These are phyloP conservation scores for Acropora tenuis DNA, from an alignment of 64 coral and sea anemone species.

Conservation along the genomic window DNA sequence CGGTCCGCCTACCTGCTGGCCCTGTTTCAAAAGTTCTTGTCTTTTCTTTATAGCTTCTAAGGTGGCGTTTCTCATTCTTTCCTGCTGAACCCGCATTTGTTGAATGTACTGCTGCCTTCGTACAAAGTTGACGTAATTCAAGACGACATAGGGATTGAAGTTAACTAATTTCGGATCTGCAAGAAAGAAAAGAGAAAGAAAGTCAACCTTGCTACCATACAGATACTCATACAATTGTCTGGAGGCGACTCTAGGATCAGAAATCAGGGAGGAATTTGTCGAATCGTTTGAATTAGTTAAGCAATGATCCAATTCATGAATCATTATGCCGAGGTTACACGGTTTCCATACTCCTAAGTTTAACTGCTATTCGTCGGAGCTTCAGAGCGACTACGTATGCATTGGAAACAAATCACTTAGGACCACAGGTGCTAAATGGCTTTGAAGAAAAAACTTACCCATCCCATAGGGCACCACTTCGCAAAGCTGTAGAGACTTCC, in stretches of 20 bases:
- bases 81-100: slow-evolving; percentile 20
- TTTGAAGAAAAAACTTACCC: slow-evolving; percentile 48
- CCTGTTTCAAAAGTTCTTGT: slow-evolving; percentile 9
- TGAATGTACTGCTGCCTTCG: slow-evolving; percentile 16
- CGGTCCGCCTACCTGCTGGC: slow-evolving; percentile 17
- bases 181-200: neutral
- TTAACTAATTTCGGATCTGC: slow-evolving; percentile 76
- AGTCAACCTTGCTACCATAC: neutral
- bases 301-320: no score
- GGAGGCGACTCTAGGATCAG: no score
- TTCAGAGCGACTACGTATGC: no score
- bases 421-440: no score
- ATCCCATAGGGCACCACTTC: slow-evolving; percentile 92
- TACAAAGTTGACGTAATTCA: slow-evolving; percentile 65
- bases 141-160: slow-evolving; percentile 61
- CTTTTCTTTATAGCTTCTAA: slow-evolving; percentile 29
- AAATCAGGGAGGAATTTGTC: no score
- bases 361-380: no score
- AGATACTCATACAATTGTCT: neutral
- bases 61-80: slow-evolving; percentile 37
- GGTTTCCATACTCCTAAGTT: no score
- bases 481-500: slow-evolving; percentile 65
- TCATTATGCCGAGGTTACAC: no score
- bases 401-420: no score
- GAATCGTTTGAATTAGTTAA: no score